A percentile compares a stretch with the other conserved stretches of the same genome.
Conservation (phyloP, 2,888 invertebrate genomes). For the Lepidonotus clava region DNA sequence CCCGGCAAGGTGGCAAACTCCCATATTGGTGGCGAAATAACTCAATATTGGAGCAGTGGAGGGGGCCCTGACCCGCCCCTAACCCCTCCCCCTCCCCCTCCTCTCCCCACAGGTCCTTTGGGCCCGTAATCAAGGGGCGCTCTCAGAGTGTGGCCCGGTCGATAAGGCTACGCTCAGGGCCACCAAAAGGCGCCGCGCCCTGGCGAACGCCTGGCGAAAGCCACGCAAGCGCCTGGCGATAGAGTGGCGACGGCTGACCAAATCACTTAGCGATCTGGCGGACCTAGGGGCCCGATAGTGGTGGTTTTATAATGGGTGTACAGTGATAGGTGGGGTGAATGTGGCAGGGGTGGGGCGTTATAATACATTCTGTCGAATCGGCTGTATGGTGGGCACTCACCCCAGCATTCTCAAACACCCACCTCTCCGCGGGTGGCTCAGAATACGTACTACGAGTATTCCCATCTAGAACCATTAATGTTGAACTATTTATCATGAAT, state of each 20-base stretch:
- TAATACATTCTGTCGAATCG: too few relatives aligned
- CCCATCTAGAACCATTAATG: too few relatives aligned
- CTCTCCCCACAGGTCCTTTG: background rate
- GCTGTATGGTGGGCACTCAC: too few relatives aligned
- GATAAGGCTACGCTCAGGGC: background rate
- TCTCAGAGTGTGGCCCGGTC: background rate
- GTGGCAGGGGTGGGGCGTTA: too few relatives aligned
- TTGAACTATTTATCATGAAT: too few relatives aligned
- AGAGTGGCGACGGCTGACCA: conserved; percentile 25
- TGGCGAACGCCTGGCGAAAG: background rate
- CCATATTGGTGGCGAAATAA: conserved; percentile 12
- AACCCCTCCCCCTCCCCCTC: background rate
- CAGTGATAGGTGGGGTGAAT: too few relatives aligned
- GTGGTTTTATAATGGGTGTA: too few relatives aligned
- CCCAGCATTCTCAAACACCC: too few relatives aligned
- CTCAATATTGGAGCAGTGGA: conserved; percentile 2
- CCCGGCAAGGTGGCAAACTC: conserved; percentile 13
- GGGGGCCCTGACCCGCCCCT: background rate
- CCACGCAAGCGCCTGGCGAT: too few relatives aligned
- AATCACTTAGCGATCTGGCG: conserved; percentile 24
- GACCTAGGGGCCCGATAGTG: too few relatives aligned
- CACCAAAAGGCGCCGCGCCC: background rate
- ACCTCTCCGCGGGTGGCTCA: too few relatives aligned
- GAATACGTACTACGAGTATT: too few relatives aligned
- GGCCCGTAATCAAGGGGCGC: background rate